Base-by-base conservation (phyloP, 1,140 invertebrate species). In the Monomorium pharaonis region DNA sequence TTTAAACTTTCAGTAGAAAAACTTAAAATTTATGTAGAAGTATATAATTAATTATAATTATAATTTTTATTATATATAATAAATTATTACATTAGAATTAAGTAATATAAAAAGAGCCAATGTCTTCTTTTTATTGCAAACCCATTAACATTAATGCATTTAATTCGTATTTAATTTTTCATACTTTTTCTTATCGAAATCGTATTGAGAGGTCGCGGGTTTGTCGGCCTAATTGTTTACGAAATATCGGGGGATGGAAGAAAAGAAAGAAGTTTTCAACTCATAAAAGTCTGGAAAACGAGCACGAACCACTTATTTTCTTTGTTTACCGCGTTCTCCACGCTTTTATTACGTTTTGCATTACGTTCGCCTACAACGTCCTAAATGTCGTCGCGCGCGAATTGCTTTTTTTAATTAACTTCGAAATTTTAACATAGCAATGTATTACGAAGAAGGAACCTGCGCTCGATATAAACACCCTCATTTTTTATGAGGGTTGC, bases 401-500 rank as follows among this genome's bases (percentile, higher is more conserved):
- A 86, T 4, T 65, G 60, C 83, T 84, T 80, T 47, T 63, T 54
- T 72, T 89, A 86, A 78, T 89, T 86, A 89, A 69, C 65, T 89
- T 76, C 10, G 24, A 44, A 58, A 62, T 72, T 89, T 89, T 75
- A 86, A 89, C 54, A 49, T 18, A 21, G 12, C n/a, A 18, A 67
- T 70, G 54, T 69, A 83, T 81, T 56, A 21, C 51, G 37, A 44
- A 47, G 51, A 70, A 62, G 5, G 16, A 67, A 21, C 49, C 27
- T 47, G 49, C 67, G 78, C 24, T 76, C 85, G 85, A 90, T 87
- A 89, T 89, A 85, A 80, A 67, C 84, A 30, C 70, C 81, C 88
- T 85, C 60, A 49, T 81, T 86, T 90, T 92, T 91, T 84, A 92
- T 65, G 88, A 87, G 88, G 88, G 85, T 91, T 74, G 85, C 62